These are phyloP conservation scores for Chymomyza costata DNA, from an alignment of 1,140 invertebrate genomes.

Conservation along the genomic window DNA sequence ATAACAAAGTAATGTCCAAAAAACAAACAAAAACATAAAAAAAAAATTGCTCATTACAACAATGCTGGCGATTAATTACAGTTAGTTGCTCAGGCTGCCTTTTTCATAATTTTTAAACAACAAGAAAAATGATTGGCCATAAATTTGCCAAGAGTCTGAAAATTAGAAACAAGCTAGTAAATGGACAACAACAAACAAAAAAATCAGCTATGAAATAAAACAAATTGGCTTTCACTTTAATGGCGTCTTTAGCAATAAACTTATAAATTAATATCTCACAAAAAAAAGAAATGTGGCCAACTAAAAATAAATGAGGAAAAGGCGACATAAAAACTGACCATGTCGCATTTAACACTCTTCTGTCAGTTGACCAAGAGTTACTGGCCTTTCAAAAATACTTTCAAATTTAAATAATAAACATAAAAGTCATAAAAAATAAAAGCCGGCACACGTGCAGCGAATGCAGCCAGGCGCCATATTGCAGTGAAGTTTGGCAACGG, in stretches of 20 bases:
- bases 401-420: not conserved
- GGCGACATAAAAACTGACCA: conserved; percentile 12
- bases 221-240: conserved; percentile 71
- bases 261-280: conserved; percentile 57
- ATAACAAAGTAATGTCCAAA: conserved; percentile 8
- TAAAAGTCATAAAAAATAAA: not conserved
- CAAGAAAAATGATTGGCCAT: conserved; percentile 51
- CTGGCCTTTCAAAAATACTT: conserved; percentile 4
- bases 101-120: too few species aligned
- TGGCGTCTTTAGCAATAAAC: conserved; percentile 57
- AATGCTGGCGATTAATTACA: too few species aligned
- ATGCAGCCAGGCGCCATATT: too few species aligned
- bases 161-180: conserved; percentile 33
- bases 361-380: conserved; percentile 22
- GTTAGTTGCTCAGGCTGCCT: too few species aligned
- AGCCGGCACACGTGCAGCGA: conserved; percentile 37
- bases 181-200: conserved; percentile 10
- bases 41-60: too few species aligned
- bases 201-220: conserved; percentile 21
- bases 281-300: conserved; percentile 16
- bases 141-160: conserved; percentile 34
- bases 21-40: conserved; percentile 16
- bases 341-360: conserved; percentile 8
- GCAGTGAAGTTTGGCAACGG: too few species aligned
- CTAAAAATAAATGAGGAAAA: conserved; percentile 12